Conservation (phyloP, 2,888 invertebrate species). For the Bimastos eiseni region DNA sequence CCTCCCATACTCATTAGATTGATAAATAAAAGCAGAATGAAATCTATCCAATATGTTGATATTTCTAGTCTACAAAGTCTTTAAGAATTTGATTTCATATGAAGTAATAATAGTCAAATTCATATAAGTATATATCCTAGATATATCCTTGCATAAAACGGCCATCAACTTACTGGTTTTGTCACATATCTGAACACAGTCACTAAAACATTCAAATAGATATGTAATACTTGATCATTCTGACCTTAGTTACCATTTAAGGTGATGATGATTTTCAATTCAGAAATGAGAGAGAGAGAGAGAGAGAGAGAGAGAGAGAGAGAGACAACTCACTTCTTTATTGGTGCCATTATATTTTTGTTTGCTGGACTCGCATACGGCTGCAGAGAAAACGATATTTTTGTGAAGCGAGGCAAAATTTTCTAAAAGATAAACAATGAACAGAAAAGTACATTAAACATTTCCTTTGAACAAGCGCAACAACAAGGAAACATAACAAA, state of each 20-base stretch:
- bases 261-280: not conserved
- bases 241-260: not conserved
- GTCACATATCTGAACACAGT: no score
- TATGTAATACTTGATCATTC: not conserved
- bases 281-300: no score
- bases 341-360: constrained; percentile 58
- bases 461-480: not conserved
- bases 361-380: constrained; percentile 81
- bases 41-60: no score
- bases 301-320: no score
- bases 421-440: constrained; percentile 55
- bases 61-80: no score
- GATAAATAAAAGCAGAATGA: no score
- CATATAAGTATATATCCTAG: no score
- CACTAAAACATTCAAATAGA: not conserved
- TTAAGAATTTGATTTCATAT: no score
- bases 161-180: no score
- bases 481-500: not conserved
- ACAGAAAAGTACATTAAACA: not conserved
- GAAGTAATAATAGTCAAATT: no score
- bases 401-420: constrained; percentile 90
- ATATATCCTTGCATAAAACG: no score
- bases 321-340: constrained; percentile 73
- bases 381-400: constrained; percentile 92
- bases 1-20: no score